Percentiles rank a stretch among this genome's conserved stretches.
Conservation (phyloP, 2,113 vertebrate species). For the Fregata magnificens region DNA sequence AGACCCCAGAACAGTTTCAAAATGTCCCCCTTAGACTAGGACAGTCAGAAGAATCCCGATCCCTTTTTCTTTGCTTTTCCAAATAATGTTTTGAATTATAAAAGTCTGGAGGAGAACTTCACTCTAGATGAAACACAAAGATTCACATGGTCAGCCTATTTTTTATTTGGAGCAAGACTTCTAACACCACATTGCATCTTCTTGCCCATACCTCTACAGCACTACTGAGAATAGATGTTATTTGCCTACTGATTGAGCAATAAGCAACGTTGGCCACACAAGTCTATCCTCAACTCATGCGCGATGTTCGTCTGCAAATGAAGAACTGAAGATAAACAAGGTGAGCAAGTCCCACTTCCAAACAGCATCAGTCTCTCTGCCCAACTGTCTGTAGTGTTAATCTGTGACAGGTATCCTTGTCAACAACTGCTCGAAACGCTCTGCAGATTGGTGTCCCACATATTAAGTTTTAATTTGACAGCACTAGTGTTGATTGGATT, state of each 20-base stretch:
- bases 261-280: fast-evolving
- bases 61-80: background rate
- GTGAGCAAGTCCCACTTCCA: background rate
- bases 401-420: background rate
- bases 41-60: background rate
- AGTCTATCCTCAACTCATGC: background rate
- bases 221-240: background rate
- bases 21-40: background rate
- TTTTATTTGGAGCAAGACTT: background rate
- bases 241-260: background rate
- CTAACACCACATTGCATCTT: background rate
- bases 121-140: background rate
- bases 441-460: background rate
- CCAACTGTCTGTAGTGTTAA: background rate
- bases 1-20: background rate
- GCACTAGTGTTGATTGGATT: too few species aligned
- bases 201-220: background rate
- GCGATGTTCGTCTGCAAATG: background rate
- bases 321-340: background rate
- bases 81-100: background rate
- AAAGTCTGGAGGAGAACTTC: background rate
- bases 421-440: background rate
- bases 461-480: background rate
- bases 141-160: background rate
- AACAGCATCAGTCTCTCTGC: background rate